Evolutionary conservation across 2,797 vertebrate genomes (phyloP).

Genomic region (Muscicapa striata): DNA sequence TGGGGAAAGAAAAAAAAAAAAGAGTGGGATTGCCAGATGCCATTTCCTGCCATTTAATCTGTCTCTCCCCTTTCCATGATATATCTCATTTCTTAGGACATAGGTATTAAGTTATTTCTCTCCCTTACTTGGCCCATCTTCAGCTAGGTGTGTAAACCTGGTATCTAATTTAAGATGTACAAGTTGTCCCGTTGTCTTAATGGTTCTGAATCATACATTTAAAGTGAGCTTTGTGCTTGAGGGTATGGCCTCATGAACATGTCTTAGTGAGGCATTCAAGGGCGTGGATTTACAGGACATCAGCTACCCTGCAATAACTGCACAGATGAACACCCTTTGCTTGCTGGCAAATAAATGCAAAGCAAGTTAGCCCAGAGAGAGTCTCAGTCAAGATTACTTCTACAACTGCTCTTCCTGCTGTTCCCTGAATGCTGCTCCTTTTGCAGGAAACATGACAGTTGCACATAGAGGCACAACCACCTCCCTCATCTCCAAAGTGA

Average conservation of each 20-base stretch:
- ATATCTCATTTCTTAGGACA: neutral
- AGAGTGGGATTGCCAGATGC: neutral
- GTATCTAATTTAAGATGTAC: neutral
- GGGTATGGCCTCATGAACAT: neutral
- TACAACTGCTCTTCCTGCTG: neutral
- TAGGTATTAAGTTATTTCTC: neutral
- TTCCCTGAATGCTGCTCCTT: neutral
- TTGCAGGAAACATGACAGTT: neutral
- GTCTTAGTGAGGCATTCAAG: neutral
- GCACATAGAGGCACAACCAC: neutral
- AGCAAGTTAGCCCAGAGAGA: neutral
- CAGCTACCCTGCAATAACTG: neutral
- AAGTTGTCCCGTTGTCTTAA: neutral
- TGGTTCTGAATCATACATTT: conserved; percentile 26
- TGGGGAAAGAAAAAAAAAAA: too few relatives aligned
- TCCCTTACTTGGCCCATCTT: neutral
- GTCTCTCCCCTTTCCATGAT: neutral
- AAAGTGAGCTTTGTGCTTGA: conserved; percentile 20
- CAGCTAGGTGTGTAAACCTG: neutral
- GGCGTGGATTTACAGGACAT: conserved; percentile 45
- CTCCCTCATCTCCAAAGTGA: neutral
- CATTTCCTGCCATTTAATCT: neutral
- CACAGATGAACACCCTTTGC: neutral
- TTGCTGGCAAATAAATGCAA: neutral
- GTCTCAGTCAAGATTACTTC: neutral